These are phyloP conservation scores for Penaeus monodon DNA, from an alignment of 2,888 invertebrate species.

Conservation along the genomic window DNA sequence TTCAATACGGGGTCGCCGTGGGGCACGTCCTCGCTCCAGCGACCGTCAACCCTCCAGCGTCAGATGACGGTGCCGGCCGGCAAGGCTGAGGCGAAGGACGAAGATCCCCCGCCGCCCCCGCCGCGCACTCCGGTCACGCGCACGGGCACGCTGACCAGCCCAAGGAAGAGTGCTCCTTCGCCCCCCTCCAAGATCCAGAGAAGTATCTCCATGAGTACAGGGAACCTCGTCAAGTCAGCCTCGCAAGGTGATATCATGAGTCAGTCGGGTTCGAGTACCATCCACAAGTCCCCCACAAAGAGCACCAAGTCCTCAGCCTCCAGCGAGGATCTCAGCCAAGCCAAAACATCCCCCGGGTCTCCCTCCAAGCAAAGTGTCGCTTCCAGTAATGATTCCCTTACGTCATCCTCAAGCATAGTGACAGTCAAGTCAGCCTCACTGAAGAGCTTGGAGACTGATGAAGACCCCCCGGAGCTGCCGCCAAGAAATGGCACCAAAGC, in stretches of 20 bases:
- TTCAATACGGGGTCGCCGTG: conserved; percentile 30
- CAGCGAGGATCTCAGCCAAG: conserved; percentile 55
- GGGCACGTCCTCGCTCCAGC: conserved; percentile 36
- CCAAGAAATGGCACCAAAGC: conserved; percentile 55
- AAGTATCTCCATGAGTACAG: conserved; percentile 44
- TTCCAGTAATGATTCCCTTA: conserved; percentile 67
- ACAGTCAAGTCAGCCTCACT: conserved; percentile 66
- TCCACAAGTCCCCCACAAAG: conserved; percentile 50
- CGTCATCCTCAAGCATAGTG: conserved; percentile 66
- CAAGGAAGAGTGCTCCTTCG: conserved; percentile 28
- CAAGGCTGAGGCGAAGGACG: conserved; percentile 36
- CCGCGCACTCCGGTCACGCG: conserved; percentile 49
- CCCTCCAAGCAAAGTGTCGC: conserved; percentile 64
- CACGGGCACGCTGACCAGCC: conserved; percentile 43
- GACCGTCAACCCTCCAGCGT: conserved; percentile 54
- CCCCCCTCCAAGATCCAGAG: conserved; percentile 50
- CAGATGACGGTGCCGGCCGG: conserved; percentile 55
- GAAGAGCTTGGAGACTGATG: conserved; percentile 55
- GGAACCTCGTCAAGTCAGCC: conserved; percentile 60
- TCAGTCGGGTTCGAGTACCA: conserved; percentile 32
- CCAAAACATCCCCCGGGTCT: conserved; percentile 54
- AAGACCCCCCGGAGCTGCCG: conserved; percentile 61
- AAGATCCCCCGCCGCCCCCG: conserved; percentile 55
- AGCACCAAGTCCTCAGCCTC: conserved; percentile 57
- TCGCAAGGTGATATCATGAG: conserved; percentile 44